Evolutionary conservation across 2,888 invertebrate species (phyloP), one percentile per base, ranked within the genome.

Genomic region (Drosophila mettleri): DNA sequence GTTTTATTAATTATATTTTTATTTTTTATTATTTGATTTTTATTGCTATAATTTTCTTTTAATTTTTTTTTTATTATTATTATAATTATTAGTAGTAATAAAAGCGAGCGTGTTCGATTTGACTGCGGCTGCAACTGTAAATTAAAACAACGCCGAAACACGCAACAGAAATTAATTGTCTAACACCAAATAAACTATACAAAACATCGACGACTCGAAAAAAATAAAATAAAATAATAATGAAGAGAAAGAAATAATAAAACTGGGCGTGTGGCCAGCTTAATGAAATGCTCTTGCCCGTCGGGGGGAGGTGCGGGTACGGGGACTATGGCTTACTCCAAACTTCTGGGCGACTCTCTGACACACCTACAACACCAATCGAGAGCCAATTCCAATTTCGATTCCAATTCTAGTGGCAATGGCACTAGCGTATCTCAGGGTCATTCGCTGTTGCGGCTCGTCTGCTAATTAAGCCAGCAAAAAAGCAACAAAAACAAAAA

Each of bases 101-200:
- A 80, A 76, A 63, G 63, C 69, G 84, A 81, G 82, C 76, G 79
- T 80, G 83, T 69, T 72, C 63, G 66, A 64, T 55, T 78, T 49
- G 51, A 53, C 61, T 65, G 20, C 41, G 49, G 79, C 48, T 78
- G 72, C 77, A 83, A 79, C 82, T 85, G 89, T 86, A 83, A 89
- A 85, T 88, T 86, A 78, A 90, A 88, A 89, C 69, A 89, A 88
- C 84, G 74, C 65, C 79, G 65, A 78, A 78, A 83, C 90, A 91
- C 90, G 91, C 91, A 90, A 91, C 88, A 86, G 79, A 90, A 91
- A 91, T 91, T 90, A 91, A 90, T 90, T 90, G 91, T 89, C 88
- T 90, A 89, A 90, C 91, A 90, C 90, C 89, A 90, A 88, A 90
- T 90, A 88, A 88, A 85, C 82, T 59, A 77, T 77, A 68, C 53